Evolutionary conservation across 2,113 vertebrate genomes (phyloP).

Genomic region (Pampusana beccarii): DNA sequence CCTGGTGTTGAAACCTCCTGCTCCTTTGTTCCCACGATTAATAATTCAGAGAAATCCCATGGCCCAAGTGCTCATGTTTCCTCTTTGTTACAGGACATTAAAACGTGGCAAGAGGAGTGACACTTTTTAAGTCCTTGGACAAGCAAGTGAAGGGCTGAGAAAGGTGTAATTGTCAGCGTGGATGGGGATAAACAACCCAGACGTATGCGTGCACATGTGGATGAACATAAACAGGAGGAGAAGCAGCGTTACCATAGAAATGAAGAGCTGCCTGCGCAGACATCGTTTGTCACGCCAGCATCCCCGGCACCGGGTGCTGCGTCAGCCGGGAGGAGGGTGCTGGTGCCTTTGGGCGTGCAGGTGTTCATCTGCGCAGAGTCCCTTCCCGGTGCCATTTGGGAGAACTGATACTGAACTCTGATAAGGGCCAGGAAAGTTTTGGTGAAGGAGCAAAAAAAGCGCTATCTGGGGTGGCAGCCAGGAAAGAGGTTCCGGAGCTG

Average conservation of each 20-base stretch:
- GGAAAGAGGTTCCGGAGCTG: not conserved
- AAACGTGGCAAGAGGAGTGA: not conserved
- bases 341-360: not conserved
- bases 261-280: conserved; percentile 33
- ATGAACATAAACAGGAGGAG: not conserved
- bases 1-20: not conserved
- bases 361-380: not conserved
- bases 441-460: not conserved
- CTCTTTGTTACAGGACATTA: not conserved
- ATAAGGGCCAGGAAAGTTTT: not conserved
- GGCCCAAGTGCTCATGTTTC: not conserved
- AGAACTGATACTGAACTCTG: not conserved
- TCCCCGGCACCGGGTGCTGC: not conserved
- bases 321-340: not conserved
- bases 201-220: not conserved
- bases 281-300: conserved; percentile 33
- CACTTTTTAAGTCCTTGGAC: not conserved
- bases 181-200: not conserved
- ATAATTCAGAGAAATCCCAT: not conserved
- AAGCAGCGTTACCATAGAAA: conserved; percentile 64
- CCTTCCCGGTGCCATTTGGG: not conserved
- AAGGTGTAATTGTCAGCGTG: not conserved
- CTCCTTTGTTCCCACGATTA: not conserved
- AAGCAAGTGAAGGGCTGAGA: not conserved
- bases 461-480: fast-evolving